A percentile compares a stretch with the other conserved stretches of the same genome.
Conservation (phyloP, 1,140 invertebrate genomes). For the Micrasema minimum region DNA sequence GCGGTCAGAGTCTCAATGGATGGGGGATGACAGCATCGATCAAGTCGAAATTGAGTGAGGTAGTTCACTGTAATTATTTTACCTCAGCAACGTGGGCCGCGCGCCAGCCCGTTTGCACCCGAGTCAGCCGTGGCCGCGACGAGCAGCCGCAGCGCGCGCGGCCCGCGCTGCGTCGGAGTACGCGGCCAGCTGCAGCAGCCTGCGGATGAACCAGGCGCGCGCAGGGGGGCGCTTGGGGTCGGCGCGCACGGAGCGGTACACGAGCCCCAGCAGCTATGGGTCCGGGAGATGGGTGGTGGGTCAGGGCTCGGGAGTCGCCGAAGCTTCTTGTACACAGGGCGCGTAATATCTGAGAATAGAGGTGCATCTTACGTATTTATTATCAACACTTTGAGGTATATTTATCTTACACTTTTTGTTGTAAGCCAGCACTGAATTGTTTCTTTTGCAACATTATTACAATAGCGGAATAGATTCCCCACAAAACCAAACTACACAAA, state of each 20-base stretch:
- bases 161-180: constrained; percentile 44
- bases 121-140: constrained; percentile 38
- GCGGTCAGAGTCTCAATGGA: too few species aligned
- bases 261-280: constrained; percentile 88
- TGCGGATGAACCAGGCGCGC: constrained; percentile 88
- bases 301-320: constrained; percentile 79
- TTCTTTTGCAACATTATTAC: too few species aligned
- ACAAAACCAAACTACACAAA: too few species aligned
- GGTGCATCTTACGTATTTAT: too few species aligned
- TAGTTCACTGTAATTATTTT: too few species aligned
- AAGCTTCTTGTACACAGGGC: constrained; percentile 91
- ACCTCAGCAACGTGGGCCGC: too few species aligned
- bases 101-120: constrained; percentile 32
- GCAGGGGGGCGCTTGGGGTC: constrained; percentile 80
- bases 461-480: too few species aligned
- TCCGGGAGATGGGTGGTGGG: constrained; percentile 80
- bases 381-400: too few species aligned
- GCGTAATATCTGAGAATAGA: constrained; percentile 79
- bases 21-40: too few species aligned
- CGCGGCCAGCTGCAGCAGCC: constrained; percentile 81
- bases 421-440: too few species aligned
- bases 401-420: too few species aligned
- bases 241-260: constrained; percentile 85
- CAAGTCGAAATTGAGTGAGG: too few species aligned
- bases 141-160: constrained; percentile 34